phyloP scores from a whole-genome alignment of 1,140 invertebrate genomes.

The Drosophila rhopaloa region DNA sequence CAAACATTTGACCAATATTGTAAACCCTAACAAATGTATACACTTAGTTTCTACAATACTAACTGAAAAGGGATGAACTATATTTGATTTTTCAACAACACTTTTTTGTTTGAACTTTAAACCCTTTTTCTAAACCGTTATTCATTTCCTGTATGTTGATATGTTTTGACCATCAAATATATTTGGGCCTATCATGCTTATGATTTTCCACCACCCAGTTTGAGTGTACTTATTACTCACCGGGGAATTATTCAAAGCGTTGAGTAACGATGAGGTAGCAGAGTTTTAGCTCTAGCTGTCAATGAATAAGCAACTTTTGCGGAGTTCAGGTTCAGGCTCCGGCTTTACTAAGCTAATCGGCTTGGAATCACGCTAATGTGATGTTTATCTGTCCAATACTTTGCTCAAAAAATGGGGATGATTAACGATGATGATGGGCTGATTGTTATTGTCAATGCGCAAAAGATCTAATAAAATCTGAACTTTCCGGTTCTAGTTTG shows the following conservation, averaged over 20 bases:
- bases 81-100: too few relatives aligned
- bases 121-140: background rate
- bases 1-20: too few relatives aligned
- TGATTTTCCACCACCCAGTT: slow-evolving; percentile 4
- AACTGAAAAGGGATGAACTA: too few relatives aligned
- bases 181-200: background rate
- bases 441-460: slow-evolving; percentile 20
- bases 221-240: slow-evolving; percentile 3
- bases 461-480: slow-evolving; percentile 47
- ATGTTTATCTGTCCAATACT: slow-evolving; percentile 55
- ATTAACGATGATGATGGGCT: slow-evolving; percentile 31
- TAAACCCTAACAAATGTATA: too few relatives aligned
- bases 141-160: background rate
- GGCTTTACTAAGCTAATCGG: slow-evolving; percentile 50
- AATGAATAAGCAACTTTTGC: slow-evolving; percentile 45
- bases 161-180: background rate
- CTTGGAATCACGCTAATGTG: slow-evolving; percentile 70
- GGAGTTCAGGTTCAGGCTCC: slow-evolving; percentile 1
- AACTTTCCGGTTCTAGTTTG: slow-evolving; percentile 20
- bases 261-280: slow-evolving; percentile 41
- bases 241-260: background rate
- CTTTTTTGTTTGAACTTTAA: background rate
- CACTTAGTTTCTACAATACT: too few relatives aligned
- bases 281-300: background rate
- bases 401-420: slow-evolving; percentile 19